Percentiles rank a stretch among this genome's conserved stretches.
phyloP scores from a whole-genome alignment of 1,140 invertebrate species.

The Oreohelix idahoensis region DNA sequence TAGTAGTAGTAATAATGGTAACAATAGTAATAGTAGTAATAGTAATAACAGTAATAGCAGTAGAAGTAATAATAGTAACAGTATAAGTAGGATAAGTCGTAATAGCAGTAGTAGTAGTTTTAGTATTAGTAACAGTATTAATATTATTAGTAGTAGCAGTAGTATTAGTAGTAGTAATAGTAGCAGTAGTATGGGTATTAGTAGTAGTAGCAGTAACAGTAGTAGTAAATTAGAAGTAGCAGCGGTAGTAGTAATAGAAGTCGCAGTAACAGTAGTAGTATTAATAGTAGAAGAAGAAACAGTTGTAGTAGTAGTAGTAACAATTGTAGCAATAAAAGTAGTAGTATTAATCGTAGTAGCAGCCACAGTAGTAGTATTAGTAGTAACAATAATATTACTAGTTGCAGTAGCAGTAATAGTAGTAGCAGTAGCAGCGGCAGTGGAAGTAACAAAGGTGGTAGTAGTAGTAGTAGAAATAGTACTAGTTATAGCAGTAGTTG shows the following conservation, averaged over 20 bases:
- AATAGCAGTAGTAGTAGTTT: not conserved
- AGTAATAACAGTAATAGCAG: not conserved
- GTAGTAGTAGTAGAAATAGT: too few species aligned
- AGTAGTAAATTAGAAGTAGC: constrained; percentile 1
- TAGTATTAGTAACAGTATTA: constrained; percentile 1
- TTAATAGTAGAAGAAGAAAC: not conserved
- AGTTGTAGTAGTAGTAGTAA: constrained; percentile 18
- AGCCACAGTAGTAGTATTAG: too few species aligned
- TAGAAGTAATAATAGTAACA: not conserved
- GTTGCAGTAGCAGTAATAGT: constrained; percentile 7
- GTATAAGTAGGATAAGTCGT: not conserved
- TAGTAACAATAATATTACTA: too few species aligned
- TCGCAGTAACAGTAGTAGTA: constrained; percentile 4
- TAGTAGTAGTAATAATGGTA: too few species aligned
- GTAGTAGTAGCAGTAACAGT: too few species aligned
- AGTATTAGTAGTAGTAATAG: constrained; percentile 19
- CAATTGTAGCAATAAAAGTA: not conserved
- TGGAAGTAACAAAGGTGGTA: not conserved
- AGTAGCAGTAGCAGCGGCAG: not conserved
- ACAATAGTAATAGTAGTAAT: not conserved
- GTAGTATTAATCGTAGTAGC: not conserved
- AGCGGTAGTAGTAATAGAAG: not conserved
- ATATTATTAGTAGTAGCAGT: not conserved
- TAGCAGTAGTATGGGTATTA: not conserved
- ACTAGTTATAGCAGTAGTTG: too few species aligned